These are phyloP conservation scores for Acromyrmex echinatior DNA, from an alignment of 1,140 invertebrate genomes.

Conservation along the genomic window DNA sequence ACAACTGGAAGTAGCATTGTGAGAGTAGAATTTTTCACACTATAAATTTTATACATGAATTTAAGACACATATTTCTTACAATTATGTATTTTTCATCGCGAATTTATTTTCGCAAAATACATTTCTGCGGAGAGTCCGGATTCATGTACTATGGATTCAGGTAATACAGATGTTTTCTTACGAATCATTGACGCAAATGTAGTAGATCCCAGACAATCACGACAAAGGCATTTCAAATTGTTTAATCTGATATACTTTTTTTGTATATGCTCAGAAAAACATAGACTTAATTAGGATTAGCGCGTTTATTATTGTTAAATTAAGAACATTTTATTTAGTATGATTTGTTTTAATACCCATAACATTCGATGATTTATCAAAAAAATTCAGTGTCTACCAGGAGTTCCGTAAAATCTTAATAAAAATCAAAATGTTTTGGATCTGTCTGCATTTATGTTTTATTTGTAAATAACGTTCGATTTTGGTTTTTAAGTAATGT, in stretches of 20 bases:
- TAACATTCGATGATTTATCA: not conserved
- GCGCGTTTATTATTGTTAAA: not conserved
- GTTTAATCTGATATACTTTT: constrained; percentile 19
- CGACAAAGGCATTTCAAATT: constrained; percentile 14
- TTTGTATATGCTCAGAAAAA: constrained; percentile 20
- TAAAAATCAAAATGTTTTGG: constrained; percentile 10
- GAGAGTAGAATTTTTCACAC: constrained; percentile 25
- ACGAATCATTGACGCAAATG: constrained; percentile 32
- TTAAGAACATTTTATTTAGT: constrained; percentile 9
- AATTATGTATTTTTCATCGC: constrained; percentile 27
- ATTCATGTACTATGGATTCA: constrained; percentile 57
- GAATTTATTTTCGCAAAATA: constrained; percentile 55
- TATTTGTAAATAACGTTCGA: not conserved
- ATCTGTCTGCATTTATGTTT: not conserved
- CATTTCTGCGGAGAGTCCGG: constrained; percentile 44
- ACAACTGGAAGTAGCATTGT: constrained; percentile 10
- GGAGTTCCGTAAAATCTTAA: constrained; percentile 8
- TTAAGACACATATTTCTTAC: constrained; percentile 6
- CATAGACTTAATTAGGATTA: constrained; percentile 4
- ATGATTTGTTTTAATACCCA: not conserved
- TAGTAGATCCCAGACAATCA: constrained; percentile 46
- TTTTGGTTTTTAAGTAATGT: constrained; percentile 13
- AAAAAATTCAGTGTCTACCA: constrained; percentile 26
- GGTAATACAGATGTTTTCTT: constrained; percentile 61
- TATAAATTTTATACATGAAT: constrained; percentile 42